Percentiles rank a stretch among this genome's conserved stretches.
These are phyloP conservation scores for Diarsia brunnea DNA, from an alignment of 2,888 invertebrate species.

Conservation along the genomic window DNA sequence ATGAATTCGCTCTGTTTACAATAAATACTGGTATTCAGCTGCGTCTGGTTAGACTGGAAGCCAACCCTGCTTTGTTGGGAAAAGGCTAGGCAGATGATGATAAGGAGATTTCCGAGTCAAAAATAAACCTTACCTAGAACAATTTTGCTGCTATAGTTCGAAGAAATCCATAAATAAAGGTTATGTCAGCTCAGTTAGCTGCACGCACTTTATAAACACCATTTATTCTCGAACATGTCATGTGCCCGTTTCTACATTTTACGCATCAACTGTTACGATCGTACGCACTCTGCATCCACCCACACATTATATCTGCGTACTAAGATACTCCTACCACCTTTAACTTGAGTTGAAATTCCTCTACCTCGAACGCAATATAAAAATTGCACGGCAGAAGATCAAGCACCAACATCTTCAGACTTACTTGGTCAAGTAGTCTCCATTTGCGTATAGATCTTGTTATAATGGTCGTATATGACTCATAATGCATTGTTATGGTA, in stretches of 20 bases:
- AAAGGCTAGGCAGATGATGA: no score
- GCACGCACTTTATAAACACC: slow-evolving; percentile 17
- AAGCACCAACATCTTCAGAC: slow-evolving; percentile 28
- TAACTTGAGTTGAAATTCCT: slow-evolving; percentile 46
- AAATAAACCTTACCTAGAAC: not conserved
- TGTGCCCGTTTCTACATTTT: slow-evolving; percentile 63
- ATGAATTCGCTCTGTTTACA: no score
- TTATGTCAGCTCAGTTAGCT: slow-evolving; percentile 36
- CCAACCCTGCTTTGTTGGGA: no score
- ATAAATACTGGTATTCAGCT: no score
- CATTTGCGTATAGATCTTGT: slow-evolving; percentile 34
- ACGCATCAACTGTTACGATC: slow-evolving; percentile 65
- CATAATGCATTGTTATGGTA: slow-evolving; percentile 71
- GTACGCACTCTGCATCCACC: slow-evolving; percentile 67
- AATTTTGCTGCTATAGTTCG: not conserved
- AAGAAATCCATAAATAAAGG: slow-evolving; percentile 45
- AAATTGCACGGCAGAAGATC: slow-evolving; percentile 27
- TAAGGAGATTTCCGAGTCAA: no score
- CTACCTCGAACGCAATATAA: slow-evolving; percentile 19
- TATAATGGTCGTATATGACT: slow-evolving; percentile 57
- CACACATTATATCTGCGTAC: slow-evolving; percentile 33
- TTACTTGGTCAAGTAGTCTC: slow-evolving; percentile 17
- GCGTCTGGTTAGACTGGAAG: no score
- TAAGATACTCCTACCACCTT: slow-evolving; percentile 15
- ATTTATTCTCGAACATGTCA: slow-evolving; percentile 51